Base-by-base conservation (phyloP, 2,797 vertebrate species). In the Garrulus glandarius region DNA sequence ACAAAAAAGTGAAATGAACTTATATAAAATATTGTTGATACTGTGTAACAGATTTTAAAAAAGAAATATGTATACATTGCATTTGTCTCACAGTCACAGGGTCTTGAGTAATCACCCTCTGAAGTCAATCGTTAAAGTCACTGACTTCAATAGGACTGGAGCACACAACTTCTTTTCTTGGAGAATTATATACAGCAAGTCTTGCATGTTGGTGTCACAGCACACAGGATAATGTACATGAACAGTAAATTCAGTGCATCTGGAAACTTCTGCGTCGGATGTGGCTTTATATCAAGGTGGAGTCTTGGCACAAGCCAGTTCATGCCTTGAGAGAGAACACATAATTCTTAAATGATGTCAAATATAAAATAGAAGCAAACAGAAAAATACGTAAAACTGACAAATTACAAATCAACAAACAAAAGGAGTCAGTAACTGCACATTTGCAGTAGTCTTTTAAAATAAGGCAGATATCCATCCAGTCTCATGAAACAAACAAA, bases 151-250 rank as follows among this genome's bases (percentile, higher is more conserved):
- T 18, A 68, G 26, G 16, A 59, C 6, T 50, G 29, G 20, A 56
- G 29, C 8, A 12, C 11, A 69, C 10, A 56, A 13, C 9, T 80
- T 14, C 37, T 81, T 21, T 56, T 12, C 41, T 34, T 75, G 11
- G 37, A 68, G 29, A 65, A 30, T 70, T 74, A 82, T 53, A 15
- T 61, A 10, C 26, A 46, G 3, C 8, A 57, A 49, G 24, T 20
- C 13, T 52, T 6, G 1, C 23, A 10, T 2, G 0, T 13, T n/a
- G 9, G 9, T 74, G 32, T 69, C 10, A 18, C 18, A 71, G 18
- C 16, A 39, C 18, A 13, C 8, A n/a, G 37, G 18, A 29, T n/a
- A 56, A 30, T 9, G 49, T 4, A 22, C 6, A 10, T 6, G 10
- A 71, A 26, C 10, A 39, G 17, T 13, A 52, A 68, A 47, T 64